A percentile compares a stretch with the other conserved stretches of the same genome.
These are phyloP conservation scores for Aricia artaxerxes DNA, from an alignment of 2,888 invertebrate genomes.

Conservation along the genomic window DNA sequence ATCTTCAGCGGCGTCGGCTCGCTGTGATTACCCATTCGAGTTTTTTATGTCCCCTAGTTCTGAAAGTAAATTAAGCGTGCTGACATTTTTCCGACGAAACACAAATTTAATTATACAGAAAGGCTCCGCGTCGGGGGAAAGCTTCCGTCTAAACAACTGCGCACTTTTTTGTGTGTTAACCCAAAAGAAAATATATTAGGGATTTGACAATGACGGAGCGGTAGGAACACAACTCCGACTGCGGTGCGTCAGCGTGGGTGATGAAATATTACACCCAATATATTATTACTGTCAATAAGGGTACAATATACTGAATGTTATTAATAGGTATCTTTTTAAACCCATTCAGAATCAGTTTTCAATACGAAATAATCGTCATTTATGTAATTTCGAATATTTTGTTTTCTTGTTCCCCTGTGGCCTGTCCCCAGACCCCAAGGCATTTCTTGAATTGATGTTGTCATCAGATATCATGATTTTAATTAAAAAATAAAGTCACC, in stretches of 20 bases:
- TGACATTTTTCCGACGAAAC: not conserved
- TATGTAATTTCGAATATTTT: not conserved
- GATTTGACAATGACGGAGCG: constrained; percentile 33
- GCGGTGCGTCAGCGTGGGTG: constrained; percentile 22
- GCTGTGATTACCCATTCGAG: constrained; percentile 31
- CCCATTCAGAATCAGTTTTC: not conserved
- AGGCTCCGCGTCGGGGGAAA: constrained; percentile 39
- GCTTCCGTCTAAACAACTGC: constrained; percentile 38
- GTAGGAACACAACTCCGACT: constrained; percentile 29
- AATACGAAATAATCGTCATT: not conserved
- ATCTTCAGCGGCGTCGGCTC: constrained; percentile 55
- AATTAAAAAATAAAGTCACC: too few relatives aligned
- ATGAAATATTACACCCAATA: constrained; percentile 26
- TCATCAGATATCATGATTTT: too few relatives aligned
- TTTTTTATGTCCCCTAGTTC: not conserved
- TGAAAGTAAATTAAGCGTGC: not conserved
- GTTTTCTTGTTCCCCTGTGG: not conserved
- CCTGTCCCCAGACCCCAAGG: too few relatives aligned
- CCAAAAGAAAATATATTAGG: constrained; percentile 31
- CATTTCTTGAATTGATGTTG: too few relatives aligned
- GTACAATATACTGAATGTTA: constrained; percentile 13
- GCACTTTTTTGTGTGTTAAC: constrained; percentile 42
- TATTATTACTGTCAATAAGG: constrained; percentile 27
- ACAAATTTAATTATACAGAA: constrained; percentile 31
- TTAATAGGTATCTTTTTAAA: constrained; percentile 19